Percentiles rank a stretch among this genome's conserved stretches.
Conservation (phyloP, 2,113 vertebrate genomes). For the Sterrhoptilus dennistouni region DNA sequence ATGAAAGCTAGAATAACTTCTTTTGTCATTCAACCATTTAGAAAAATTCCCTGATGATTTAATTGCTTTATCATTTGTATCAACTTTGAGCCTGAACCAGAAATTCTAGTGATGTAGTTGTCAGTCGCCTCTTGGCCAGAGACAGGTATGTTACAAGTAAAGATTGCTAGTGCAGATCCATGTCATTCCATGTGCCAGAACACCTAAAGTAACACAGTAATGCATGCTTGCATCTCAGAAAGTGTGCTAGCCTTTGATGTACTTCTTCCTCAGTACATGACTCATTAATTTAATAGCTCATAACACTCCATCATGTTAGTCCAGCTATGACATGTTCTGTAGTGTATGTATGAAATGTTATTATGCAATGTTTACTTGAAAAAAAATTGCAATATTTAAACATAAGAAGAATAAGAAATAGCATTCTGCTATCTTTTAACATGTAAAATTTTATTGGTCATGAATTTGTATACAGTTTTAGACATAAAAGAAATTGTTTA, state of each 20-base stretch:
- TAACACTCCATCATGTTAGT: constrained; percentile 56
- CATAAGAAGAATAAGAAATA: constrained; percentile 32
- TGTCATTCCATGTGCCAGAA: not conserved
- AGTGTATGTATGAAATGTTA: not conserved
- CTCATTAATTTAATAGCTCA: constrained; percentile 67
- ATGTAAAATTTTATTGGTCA: not conserved
- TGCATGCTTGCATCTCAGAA: constrained; percentile 16
- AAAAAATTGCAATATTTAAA: not conserved
- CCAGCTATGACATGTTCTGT: constrained; percentile 32
- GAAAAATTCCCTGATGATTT: not conserved
- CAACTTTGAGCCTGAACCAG: not conserved
- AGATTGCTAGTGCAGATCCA: not conserved
- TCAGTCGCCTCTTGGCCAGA: not conserved
- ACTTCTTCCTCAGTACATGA: constrained; percentile 51
- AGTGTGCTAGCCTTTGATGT: constrained; percentile 20
- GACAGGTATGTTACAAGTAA: not conserved
- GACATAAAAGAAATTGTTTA: not conserved
- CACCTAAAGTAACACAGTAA: not conserved
- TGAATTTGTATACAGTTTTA: not conserved
- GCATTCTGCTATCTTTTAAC: not conserved
- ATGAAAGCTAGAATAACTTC: not conserved
- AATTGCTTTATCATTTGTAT: not conserved
- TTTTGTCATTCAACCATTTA: not conserved
- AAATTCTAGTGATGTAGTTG: not conserved
- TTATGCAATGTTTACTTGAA: constrained; percentile 47